Evolutionary conservation across 2,113 vertebrate genomes (phyloP), one percentile per base, ranked within the genome.

Genomic region (Pseudorhombus dupliciocellatus): DNA sequence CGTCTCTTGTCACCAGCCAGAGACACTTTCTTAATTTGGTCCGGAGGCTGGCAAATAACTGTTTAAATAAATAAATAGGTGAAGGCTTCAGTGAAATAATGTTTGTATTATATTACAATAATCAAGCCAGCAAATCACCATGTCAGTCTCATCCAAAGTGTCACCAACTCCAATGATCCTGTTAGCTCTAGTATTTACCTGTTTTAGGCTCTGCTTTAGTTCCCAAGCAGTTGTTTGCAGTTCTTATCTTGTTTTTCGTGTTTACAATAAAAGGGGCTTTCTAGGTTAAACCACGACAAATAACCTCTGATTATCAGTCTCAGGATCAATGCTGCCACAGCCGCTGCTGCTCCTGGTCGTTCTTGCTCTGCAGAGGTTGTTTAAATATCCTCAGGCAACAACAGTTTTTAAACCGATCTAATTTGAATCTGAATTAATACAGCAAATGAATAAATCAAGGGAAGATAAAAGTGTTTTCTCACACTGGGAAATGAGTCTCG

Each of bases 271-370:
- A 62, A 30, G n/a, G 55, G 22, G 21, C 6, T 51, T 63, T 50
- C 15, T 58, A 70, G 55, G 42, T 4, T 20, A 20, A 8, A 21
- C 20, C 25, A 14, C 6, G 18, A 65, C 54, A 79, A 62, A 73
- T 48, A 57, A 70, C n/a, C 54, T 22, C 0, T 46, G n/a, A 12
- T 31, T 24, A 9, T 48, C 62, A 72, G 42, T 4, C 1, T 5
- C 42, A 44, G 10, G 11, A 58, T 51, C n/a, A 15, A 6, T 5
- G 58, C 57, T n/a, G n/a, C n/a, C n/a, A n/a, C n/a, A n/a, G n/a
- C n/a, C n/a, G n/a, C n/a, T n/a, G n/a, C n/a, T 62, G 57, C 61
- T 40, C 6, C 4, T 26, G n/a, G 18, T 16, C 25, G 10, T 44
- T 52, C 1, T 51, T 5, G 0, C 11, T 7, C n/a, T 51, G 57